These are phyloP conservation scores for Catostomus latipinnis DNA, from an alignment of 2,797 vertebrate species.

Conservation along the genomic window DNA sequence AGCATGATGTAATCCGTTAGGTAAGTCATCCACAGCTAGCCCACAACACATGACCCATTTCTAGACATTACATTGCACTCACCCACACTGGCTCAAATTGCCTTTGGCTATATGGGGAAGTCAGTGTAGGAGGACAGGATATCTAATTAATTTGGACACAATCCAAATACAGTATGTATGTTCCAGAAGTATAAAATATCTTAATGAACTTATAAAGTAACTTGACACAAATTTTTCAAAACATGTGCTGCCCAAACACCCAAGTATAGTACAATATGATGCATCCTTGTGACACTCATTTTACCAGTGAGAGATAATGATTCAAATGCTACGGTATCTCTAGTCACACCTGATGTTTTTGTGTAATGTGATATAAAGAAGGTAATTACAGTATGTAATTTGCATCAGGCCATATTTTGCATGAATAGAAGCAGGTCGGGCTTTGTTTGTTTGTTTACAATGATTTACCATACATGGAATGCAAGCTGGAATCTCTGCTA, in stretches of 20 bases:
- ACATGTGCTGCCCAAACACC: background rate
- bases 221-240: background rate
- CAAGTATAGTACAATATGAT: too few relatives aligned
- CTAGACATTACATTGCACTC: slow-evolving; percentile 19
- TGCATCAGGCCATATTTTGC: slow-evolving; percentile 10
- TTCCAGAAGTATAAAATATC: background rate
- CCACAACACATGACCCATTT: slow-evolving; percentile 34
- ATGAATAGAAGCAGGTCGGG: slow-evolving; percentile 21
- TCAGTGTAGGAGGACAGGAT: background rate
- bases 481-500: slow-evolving; percentile 6
- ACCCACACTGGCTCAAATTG: slow-evolving; percentile 13
- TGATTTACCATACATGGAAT: background rate
- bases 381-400: slow-evolving; percentile 31
- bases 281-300: too few relatives aligned
- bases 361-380: too few relatives aligned
- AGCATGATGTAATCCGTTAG: slow-evolving; percentile 13
- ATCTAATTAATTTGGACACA: slow-evolving; percentile 15
- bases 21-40: slow-evolving; percentile 43
- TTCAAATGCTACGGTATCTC: too few relatives aligned
- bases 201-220: slow-evolving; percentile 6
- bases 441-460: slow-evolving; percentile 5
- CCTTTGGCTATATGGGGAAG: slow-evolving; percentile 15
- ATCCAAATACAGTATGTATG: background rate
- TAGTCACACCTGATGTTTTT: too few relatives aligned
- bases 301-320: too few relatives aligned